These are phyloP conservation scores for Lasiurus borealis DNA, from an alignment of 2,113 vertebrate species.

Conservation along the genomic window DNA sequence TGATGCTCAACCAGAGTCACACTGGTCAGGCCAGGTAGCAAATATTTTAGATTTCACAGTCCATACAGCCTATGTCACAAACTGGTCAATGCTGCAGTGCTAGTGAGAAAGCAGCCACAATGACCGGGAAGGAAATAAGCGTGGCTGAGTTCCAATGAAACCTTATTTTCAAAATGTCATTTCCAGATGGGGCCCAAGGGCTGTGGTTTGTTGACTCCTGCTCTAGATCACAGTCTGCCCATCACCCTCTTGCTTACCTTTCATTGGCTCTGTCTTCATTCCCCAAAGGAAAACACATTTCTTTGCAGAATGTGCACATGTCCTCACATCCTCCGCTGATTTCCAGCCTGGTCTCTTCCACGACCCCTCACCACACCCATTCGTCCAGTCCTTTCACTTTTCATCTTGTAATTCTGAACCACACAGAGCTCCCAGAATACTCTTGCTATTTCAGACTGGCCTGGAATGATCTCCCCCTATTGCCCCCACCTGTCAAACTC, in stretches of 20 bases:
- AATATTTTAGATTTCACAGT: neutral
- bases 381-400: neutral
- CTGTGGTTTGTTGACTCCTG: neutral
- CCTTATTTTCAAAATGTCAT: neutral
- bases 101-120: neutral
- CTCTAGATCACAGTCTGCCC: neutral
- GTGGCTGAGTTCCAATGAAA: neutral
- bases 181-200: neutral
- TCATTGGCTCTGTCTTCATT: neutral
- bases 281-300: neutral
- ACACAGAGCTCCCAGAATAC: neutral
- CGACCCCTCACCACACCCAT: neutral
- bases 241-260: neutral
- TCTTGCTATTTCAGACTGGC: neutral
- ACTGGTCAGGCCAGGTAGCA: neutral
- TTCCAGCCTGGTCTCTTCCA: neutral
- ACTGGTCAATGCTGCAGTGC: neutral
- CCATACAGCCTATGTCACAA: neutral
- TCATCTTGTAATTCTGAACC: neutral
- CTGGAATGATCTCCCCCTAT: neutral
- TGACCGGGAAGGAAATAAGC: neutral
- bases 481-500: neutral
- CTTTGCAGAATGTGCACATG: no score
- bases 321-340: neutral
- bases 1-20: no score